Evolutionary conservation across 2,888 invertebrate genomes (phyloP), one percentile per base, ranked within the genome.

Genomic region (Drosophila kanekoi): DNA sequence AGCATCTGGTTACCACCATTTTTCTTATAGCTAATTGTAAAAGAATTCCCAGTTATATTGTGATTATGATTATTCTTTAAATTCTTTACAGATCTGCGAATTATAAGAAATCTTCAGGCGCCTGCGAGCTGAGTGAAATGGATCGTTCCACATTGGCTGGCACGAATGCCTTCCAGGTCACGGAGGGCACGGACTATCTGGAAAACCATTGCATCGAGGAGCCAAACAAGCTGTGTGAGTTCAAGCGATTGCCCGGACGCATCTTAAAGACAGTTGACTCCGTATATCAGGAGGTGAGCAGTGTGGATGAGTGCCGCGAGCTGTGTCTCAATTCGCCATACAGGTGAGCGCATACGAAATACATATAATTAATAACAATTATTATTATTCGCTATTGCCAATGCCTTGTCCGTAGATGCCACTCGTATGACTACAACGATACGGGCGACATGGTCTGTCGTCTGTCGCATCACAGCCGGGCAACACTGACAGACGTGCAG

Each of bases 401-500:
- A 10, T 9, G 16, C 11, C 1, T 18, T 11, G 3, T 16, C 13
- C 4, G 11, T 16, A 94, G 96, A 91, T 98, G 98, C 92, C 98
- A 98, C 92, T 97, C 98, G 10, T 98, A 97, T 92, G 98, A 98
- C 92, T 97, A 96, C 92, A 97, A 97, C 53, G 98, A 98, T 91
- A 97, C 97, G 1, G 85, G 85, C 0, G 85, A 85, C 45, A 85
- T 85, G 85, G 85, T 85, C 10, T 85, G 85, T 18, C 77, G 98
- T 87, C 94, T 98, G 32, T 97, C 97, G 79, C 98, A 98, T 93
- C 97, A 98, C 92, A 96, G 97, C 54, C 95, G 97, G 79, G 96
- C 97, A 40, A 97, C 98, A 16, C 94, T 98, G 70, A 95, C 96
- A 52, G 97, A 97, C 90, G 97, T 97, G 82, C 96, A 96, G 94